These are phyloP conservation scores for Rattus norvegicus DNA, from an alignment of 2,113 vertebrate genomes.

Conservation along the genomic window GRCr8 NC_086024.1:69619501-69620000, in stretches of 20 bases:
- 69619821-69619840: background rate
- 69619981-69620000: background rate
- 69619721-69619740: constrained; percentile 30
- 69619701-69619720: constrained; percentile 51
- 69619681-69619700: background rate
- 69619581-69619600: background rate
- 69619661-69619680: constrained; percentile 7
- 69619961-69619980: background rate
- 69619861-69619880: constrained; percentile 7
- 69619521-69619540: background rate
- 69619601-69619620: background rate
- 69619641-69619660: background rate
- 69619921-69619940: background rate
- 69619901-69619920: constrained; percentile 15
- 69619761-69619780: background rate
- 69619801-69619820: constrained; percentile 10
- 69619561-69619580: constrained; percentile 9
- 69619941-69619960: background rate
- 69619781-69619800: constrained; percentile 5
- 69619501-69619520: background rate
- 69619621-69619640: constrained; percentile 33
- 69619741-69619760: constrained; percentile 21
- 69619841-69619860: constrained; percentile 7
- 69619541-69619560: background rate
- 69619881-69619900: background rate